A percentile compares a stretch with the other conserved stretches of the same genome.
Conservation (phyloP, 2,888 invertebrate genomes). For the Tethea ocularis region DNA sequence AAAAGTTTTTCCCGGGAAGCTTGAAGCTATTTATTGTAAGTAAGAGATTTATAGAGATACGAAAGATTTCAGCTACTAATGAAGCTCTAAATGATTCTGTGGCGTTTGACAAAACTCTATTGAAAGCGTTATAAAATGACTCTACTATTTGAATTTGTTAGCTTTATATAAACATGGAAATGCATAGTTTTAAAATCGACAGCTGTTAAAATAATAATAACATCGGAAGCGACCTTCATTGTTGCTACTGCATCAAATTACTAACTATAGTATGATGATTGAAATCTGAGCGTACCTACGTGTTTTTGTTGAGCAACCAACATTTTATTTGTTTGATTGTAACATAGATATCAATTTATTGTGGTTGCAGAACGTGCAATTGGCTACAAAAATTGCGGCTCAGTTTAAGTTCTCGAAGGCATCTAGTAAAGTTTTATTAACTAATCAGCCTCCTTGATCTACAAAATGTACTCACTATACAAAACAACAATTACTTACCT, state of each 20-base stretch:
- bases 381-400: constrained; percentile 34
- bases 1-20: constrained; percentile 41
- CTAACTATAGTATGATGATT: constrained; percentile 49
- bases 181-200: constrained; percentile 47
- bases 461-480: constrained; percentile 24
- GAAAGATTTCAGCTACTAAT: background rate
- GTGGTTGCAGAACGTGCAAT: constrained; percentile 34
- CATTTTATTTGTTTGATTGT: constrained; percentile 53
- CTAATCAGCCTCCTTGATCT: constrained; percentile 49
- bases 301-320: constrained; percentile 50
- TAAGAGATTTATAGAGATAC: constrained; percentile 34
- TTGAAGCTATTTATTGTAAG: constrained; percentile 36
- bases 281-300: constrained; percentile 51
- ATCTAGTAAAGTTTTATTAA: constrained; percentile 26
- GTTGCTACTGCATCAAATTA: constrained; percentile 62
- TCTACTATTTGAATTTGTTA: constrained; percentile 7
- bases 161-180: constrained; percentile 20
- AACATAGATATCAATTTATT: constrained; percentile 42
- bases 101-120: constrained; percentile 1
- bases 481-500: background rate
- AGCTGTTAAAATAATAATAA: constrained; percentile 62
- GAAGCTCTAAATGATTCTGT: background rate
- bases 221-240: constrained; percentile 61
- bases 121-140: constrained; percentile 2
- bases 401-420: constrained; percentile 14